Base-by-base conservation (phyloP, 2,113 vertebrate genomes). In the Eubucco bourcierii region DNA sequence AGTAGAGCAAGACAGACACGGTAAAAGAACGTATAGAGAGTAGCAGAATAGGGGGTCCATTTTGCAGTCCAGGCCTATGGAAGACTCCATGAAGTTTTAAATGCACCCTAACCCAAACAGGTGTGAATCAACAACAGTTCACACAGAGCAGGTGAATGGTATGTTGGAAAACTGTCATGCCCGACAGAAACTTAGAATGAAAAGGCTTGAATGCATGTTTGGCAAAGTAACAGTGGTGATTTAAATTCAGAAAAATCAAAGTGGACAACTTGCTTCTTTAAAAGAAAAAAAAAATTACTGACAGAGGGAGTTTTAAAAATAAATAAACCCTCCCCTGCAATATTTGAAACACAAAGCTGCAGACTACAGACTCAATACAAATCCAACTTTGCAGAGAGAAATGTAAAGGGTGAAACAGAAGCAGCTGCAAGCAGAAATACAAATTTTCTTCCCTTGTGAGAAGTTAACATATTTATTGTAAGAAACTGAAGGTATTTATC, bases 291-390 rank as follows among this genome's bases (percentile, higher is more conserved):
- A 15, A 70, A 80, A 65, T 83, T 41, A 73, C 1, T 2, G 90
- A 74, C 76, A 89, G 76, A 47, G 34, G 47, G 68, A 65, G 53
- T 65, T 87, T 94, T 87, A 94, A 95, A 94, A 91, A 94, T 88
- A 90, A 86, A 95, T 79, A 86, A 91, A 66, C 46, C 46, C 60
- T 90, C 71, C 53, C n/a, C 75, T 83, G 47, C 72, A 71, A 13
- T 94, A 31, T 47, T 77, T 53, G 79, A 89, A 89, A 65, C 52
- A 78, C 63, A 77, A 47, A 80, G n/a, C 72, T 82, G 52, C 61
- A 68, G 72, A 77, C 72, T 39, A 17, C 23, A 74, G 47, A 25
- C 27, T 23, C 59, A 75, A 9, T 47, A 33, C 14, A 20, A 63
- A 68, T 66, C 21, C 44, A 52, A 0, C 33, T 91, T 91, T 68